Conservation (phyloP, 2,797 vertebrate species). For the Semotilus atromaculatus region DNA sequence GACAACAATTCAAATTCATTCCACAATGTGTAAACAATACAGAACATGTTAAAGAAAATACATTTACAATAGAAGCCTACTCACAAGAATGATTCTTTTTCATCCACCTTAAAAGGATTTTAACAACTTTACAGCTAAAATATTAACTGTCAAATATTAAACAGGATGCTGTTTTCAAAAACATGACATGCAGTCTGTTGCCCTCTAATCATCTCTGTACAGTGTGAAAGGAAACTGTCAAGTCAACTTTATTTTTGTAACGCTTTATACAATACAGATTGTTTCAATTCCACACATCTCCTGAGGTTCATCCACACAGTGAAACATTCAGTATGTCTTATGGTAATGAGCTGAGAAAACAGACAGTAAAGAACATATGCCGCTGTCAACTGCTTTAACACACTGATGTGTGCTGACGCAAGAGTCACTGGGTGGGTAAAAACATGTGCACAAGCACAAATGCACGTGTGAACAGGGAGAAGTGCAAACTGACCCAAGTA, state of each 20-base stretch:
- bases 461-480: not conserved
- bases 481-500: slow-evolving; percentile 77
- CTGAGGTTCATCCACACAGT: not conserved
- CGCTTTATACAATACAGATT: not conserved
- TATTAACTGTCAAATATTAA: not conserved
- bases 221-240: not conserved
- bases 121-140: not conserved
- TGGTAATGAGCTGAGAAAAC: slow-evolving; percentile 17
- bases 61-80: not conserved
- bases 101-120: not conserved
- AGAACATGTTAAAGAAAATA: not conserved
- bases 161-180: not conserved
- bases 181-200: too few relatives aligned
- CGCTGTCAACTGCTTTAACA: slow-evolving; percentile 35
- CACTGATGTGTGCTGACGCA: slow-evolving; percentile 13
- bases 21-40: not conserved
- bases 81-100: not conserved
- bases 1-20: not conserved
- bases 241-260: not conserved
- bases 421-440: slow-evolving; percentile 1
- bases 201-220: too few relatives aligned
- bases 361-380: slow-evolving; percentile 49
- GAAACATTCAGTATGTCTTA: not conserved
- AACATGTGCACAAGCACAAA: not conserved
- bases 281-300: not conserved